Evolutionary conservation across 2,113 vertebrate genomes (phyloP), one percentile per base, ranked within the genome.

Genomic region (Oncorhynchus mykiss): DNA sequence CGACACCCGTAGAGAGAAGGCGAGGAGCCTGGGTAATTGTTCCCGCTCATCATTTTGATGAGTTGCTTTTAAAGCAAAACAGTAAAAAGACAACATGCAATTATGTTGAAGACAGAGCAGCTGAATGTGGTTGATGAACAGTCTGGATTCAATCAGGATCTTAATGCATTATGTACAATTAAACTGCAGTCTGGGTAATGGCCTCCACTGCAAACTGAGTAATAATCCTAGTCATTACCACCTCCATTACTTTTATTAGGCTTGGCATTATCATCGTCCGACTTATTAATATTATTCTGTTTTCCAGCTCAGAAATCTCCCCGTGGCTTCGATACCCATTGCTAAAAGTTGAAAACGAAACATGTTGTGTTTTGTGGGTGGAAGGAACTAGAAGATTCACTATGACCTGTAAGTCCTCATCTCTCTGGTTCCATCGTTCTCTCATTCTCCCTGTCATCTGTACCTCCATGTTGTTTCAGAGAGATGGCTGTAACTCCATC

Each of bases 141-240:
- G 90, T 90, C 89, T 89, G 90, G 90, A 94, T 92, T 93, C 91
- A 93, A 93, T 93, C 91, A 92, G 88, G 90, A 89, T 92, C 90
- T 91, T 91, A 91, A 88, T 82, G 88, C 76, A 90, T 93, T 93
- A 92, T 91, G 92, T 91, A 91, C 92, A 93, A 94, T 94, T 94
- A 94, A 93, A 93, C 88, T 84, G 91, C 88, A 92, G 93, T 94
- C 91, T 86, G 93, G 92, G 93, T 93, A 93, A 94, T 92, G 88
- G 89, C 87, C 82, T 92, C 86, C 91, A 89, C 87, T 88, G 88
- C 88, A 88, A 89, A 89, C 88, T 86, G 86, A 88, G 90, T 93
- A 89, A 93, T 93, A 91, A 93, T 92, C 91, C 89, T 76, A 84
- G 89, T 91, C 90, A 91, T 93, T 93, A 93, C 93, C 92, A 91